phyloP scores from a whole-genome alignment of 2,888 invertebrate genomes.

The Drosophila formosana region DNA sequence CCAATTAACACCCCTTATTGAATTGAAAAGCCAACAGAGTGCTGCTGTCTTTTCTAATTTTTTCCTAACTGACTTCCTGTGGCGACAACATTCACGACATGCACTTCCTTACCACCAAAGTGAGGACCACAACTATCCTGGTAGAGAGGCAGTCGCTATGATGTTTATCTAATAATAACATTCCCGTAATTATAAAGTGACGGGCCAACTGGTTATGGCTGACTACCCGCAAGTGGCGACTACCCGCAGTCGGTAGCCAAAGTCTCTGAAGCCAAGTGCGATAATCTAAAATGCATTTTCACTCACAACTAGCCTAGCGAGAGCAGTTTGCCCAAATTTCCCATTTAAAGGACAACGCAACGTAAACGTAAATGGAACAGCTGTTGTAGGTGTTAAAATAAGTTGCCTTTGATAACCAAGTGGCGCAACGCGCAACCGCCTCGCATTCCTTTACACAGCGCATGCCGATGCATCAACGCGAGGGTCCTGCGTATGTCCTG shows the following conservation, averaged over 20 bases:
- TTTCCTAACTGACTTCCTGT: conserved; percentile 64
- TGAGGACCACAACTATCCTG: conserved; percentile 61
- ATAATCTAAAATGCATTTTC: conserved; percentile 78
- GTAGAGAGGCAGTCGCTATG: conserved; percentile 48
- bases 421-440: conserved; percentile 53
- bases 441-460: conserved; percentile 63
- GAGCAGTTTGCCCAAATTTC: conserved; percentile 17
- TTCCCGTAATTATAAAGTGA: conserved; percentile 72
- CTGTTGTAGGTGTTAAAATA: conserved; percentile 75
- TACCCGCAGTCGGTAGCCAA: conserved; percentile 30
- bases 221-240: conserved; percentile 51
- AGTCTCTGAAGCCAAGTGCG: conserved; percentile 52
- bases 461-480: conserved; percentile 3
- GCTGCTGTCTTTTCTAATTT: conserved; percentile 27
- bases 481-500: conserved; percentile 49
- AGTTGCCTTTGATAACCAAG: conserved; percentile 67
- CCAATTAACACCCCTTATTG: conserved; percentile 68
- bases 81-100: conserved; percentile 56
- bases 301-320: conserved; percentile 32
- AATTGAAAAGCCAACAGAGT: conserved; percentile 39
- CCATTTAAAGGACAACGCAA: conserved; percentile 7
- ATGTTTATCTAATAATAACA: conserved; percentile 77
- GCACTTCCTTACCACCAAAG: conserved; percentile 45
- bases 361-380: conserved; percentile 46
- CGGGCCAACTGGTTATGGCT: conserved; percentile 68